A percentile compares a stretch with the other conserved stretches of the same genome.
Evolutionary conservation across 35 echinoderm and acorn worm genomes (phyloP).

Genomic region (Stichopus chloronotus): DNA sequence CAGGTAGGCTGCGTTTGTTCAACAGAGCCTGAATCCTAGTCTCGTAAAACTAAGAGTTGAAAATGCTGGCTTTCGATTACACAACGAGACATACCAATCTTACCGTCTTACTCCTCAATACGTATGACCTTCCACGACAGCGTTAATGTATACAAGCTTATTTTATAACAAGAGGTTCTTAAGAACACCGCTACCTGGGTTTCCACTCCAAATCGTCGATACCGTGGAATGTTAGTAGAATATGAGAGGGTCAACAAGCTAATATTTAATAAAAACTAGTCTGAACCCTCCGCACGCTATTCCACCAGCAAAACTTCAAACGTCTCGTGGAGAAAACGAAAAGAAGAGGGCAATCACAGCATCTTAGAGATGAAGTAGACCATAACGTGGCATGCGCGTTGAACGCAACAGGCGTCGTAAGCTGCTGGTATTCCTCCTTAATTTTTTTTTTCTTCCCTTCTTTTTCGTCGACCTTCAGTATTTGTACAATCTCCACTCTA

Average conservation of each 20-base stretch:
- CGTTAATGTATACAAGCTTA: background rate
- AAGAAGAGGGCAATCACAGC: background rate
- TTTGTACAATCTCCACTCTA: too few relatives aligned
- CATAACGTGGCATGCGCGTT: background rate
- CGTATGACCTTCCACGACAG: background rate
- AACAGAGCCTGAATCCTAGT: background rate
- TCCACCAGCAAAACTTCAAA: background rate
- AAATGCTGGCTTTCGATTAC: background rate
- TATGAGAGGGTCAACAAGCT: constrained; percentile 3
- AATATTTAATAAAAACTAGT: background rate
- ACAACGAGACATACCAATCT: background rate
- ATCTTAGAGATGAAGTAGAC: background rate
- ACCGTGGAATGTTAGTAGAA: background rate
- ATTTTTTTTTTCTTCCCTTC: too few relatives aligned
- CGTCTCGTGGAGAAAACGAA: background rate
- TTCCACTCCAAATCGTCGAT: background rate
- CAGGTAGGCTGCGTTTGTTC: background rate
- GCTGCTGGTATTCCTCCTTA: background rate
- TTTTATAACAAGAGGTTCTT: background rate
- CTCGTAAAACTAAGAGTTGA: background rate
- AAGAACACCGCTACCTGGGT: background rate
- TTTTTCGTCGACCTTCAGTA: too few relatives aligned
- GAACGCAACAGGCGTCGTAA: background rate
- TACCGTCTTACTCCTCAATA: background rate
- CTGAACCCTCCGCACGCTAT: background rate